Evolutionary conservation across 2,797 vertebrate species (phyloP).

Genomic region (Chaenodraco wilsoni): DNA sequence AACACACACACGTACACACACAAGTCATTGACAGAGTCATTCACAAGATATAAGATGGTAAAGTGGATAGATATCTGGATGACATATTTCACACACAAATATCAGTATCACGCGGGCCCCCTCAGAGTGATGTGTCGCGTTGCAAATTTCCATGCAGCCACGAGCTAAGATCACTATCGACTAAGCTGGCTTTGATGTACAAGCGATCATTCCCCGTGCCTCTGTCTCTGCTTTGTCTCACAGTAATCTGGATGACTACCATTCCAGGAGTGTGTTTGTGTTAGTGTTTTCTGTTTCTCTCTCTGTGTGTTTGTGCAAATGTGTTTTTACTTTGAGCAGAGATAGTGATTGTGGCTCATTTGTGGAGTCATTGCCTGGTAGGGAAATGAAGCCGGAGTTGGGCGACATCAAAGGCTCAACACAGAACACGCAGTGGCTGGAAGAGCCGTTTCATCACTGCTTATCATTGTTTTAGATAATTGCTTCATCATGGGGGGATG

Average conservation of each 20-base stretch:
- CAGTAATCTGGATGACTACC: slow-evolving; percentile 53
- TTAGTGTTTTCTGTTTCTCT: neutral
- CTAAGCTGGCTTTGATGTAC: slow-evolving; percentile 70
- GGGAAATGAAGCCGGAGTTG: slow-evolving; percentile 43
- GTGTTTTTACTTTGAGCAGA: slow-evolving; percentile 36
- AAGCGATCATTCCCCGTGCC: slow-evolving; percentile 39
- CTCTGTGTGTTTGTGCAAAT: slow-evolving; percentile 36
- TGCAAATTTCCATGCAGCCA: slow-evolving; percentile 59
- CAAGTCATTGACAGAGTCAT: slow-evolving; percentile 30
- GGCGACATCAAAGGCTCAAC: slow-evolving; percentile 70
- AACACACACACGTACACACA: slow-evolving; percentile 13
- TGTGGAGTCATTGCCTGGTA: slow-evolving; percentile 40
- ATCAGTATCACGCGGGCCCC: slow-evolving; percentile 31
- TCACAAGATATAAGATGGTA: slow-evolving; percentile 37
- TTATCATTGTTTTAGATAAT: slow-evolving; percentile 74
- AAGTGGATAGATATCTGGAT: slow-evolving; percentile 26
- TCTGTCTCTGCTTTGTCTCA: slow-evolving; percentile 56
- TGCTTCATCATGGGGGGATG: slow-evolving; percentile 48
- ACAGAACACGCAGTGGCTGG: slow-evolving; percentile 52
- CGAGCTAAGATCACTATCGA: slow-evolving; percentile 71
- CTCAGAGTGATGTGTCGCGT: slow-evolving; percentile 53
- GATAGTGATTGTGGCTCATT: slow-evolving; percentile 51
- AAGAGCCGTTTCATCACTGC: slow-evolving; percentile 66
- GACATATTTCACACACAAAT: slow-evolving; percentile 18
- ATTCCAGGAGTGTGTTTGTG: slow-evolving; percentile 37